Conservation (phyloP, 2,113 vertebrate genomes). For the Hylia prasina region DNA sequence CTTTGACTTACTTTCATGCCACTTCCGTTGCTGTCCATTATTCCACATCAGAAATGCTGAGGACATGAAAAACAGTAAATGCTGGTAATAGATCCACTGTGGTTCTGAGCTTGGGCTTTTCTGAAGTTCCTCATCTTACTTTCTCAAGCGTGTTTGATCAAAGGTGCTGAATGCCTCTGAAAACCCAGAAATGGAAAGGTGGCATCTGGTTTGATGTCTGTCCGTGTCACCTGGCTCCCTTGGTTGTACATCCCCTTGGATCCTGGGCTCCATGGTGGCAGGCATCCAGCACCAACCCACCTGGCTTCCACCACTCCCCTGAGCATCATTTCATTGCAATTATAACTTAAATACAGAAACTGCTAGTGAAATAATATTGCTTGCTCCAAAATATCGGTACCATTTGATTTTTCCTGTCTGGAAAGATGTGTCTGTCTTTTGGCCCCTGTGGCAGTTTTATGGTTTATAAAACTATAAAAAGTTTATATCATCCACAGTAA, state of each 20-base stretch:
- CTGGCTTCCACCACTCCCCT: accelerated
- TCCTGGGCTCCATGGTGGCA: not conserved
- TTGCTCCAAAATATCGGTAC: not conserved
- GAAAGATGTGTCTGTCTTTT: not conserved
- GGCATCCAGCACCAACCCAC: not conserved
- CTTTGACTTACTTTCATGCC: not conserved
- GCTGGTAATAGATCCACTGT: not conserved
- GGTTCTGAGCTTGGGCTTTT: not conserved
- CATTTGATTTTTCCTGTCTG: not conserved
- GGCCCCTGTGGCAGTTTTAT: not conserved
- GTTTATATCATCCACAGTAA: accelerated
- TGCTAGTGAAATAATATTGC: not conserved
- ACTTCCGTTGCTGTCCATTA: accelerated
- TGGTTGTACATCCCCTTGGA: not conserved
- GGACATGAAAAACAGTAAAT: not conserved
- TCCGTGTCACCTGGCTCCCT: not conserved
- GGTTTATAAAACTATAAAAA: not conserved
- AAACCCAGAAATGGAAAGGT: not conserved
- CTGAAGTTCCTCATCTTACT: not conserved
- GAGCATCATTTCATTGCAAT: not conserved
- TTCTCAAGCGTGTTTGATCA: not conserved
- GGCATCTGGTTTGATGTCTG: not conserved
- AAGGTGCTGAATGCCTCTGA: not conserved
- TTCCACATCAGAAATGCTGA: not conserved
- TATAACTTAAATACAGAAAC: not conserved